phyloP scores from a whole-genome alignment of 2,888 invertebrate genomes.

The Anorthoa munda region DNA sequence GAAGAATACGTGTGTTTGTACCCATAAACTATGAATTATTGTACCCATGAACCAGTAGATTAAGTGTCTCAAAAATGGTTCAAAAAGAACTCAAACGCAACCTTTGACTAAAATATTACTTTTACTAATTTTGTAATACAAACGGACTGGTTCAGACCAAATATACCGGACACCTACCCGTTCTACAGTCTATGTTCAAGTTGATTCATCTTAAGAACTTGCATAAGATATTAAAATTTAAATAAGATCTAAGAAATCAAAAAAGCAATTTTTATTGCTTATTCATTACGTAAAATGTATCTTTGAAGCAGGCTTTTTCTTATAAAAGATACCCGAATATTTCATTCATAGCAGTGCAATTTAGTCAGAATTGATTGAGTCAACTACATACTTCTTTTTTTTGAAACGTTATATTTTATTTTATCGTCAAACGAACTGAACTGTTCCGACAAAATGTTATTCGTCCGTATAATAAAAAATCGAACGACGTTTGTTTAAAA shows the following conservation, averaged over 20 bases:
- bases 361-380: neutral
- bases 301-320: neutral
- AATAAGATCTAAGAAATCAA: conserved; percentile 8
- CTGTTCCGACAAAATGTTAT: neutral
- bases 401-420: too few species aligned
- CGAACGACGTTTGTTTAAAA: neutral
- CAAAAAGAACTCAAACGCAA: neutral
- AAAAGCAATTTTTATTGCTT: neutral
- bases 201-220: conserved; percentile 27
- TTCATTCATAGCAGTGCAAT: neutral
- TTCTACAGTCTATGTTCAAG: conserved; percentile 5
- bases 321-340: neutral
- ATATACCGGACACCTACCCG: conserved; percentile 7
- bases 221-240: conserved; percentile 20
- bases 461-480: neutral
- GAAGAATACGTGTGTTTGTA: too few species aligned
- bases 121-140: conserved; percentile 6
- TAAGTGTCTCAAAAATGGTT: neutral
- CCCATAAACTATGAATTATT: too few species aligned
- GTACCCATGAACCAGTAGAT: too few species aligned
- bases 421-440: neutral
- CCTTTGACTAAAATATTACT: neutral
- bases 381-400: neutral
- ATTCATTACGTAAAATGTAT: conserved; percentile 16
- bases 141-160: neutral